These are phyloP conservation scores for Atlantisia rogersi DNA, from an alignment of 2,113 vertebrate genomes.

Conservation along the genomic window DNA sequence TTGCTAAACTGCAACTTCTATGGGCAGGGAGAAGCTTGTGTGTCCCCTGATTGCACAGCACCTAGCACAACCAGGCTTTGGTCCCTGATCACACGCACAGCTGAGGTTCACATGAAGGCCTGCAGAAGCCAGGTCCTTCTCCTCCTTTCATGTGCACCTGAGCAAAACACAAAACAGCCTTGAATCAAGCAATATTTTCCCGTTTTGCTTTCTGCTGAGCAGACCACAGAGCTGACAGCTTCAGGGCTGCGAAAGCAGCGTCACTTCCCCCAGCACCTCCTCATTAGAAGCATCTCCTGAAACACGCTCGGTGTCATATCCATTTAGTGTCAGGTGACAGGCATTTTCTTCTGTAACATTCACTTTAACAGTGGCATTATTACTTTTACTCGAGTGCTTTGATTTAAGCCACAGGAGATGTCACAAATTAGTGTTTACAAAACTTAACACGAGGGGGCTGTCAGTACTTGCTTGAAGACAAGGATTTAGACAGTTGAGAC, in stretches of 20 bases:
- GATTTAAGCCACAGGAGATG: conserved; percentile 65
- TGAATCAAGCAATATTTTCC: neutral
- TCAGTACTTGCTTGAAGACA: conserved; percentile 56
- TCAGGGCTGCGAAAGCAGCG: neutral
- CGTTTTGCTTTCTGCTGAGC: neutral
- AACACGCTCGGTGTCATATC: neutral
- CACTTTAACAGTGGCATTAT: conserved; percentile 41
- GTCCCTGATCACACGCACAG: neutral
- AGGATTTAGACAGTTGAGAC: conserved; percentile 23
- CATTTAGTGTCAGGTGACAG: conserved; percentile 40
- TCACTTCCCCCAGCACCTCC: neutral
- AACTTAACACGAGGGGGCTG: conserved; percentile 71
- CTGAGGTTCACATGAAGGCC: neutral
- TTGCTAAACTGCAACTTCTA: neutral
- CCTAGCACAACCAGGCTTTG: rapidly evolving
- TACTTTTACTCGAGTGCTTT: conserved; percentile 63
- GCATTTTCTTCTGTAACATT: neutral
- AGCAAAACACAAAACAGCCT: neutral
- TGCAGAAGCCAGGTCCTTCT: neutral
- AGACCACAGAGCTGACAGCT: neutral
- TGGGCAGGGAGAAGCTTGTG: neutral
- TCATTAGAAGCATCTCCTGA: conserved; percentile 19
- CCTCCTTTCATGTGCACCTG: neutral
- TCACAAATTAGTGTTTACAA: conserved; percentile 69
- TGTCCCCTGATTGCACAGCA: neutral